A percentile compares a stretch with the other conserved stretches of the same genome.
phyloP scores from a whole-genome alignment of 2,888 invertebrate genomes.

The Lagria hirta region DNA sequence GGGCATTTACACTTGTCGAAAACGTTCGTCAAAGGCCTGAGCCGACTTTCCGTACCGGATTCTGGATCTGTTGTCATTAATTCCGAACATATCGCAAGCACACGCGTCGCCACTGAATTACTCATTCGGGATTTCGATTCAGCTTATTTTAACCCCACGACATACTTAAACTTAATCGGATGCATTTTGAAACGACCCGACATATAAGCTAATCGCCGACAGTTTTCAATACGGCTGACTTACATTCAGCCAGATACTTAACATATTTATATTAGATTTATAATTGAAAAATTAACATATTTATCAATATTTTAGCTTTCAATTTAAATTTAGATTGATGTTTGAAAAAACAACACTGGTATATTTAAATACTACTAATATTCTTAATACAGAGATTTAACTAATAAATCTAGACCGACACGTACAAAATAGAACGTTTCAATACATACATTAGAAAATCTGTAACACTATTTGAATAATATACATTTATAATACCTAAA shows the following conservation, averaged over 20 bases:
- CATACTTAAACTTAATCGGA: slow-evolving; percentile 55
- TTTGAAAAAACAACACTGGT: slow-evolving; percentile 13
- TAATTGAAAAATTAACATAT: slow-evolving; percentile 52
- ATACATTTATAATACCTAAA: too few species aligned
- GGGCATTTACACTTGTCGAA: slow-evolving; percentile 55
- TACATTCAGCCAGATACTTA: slow-evolving; percentile 44
- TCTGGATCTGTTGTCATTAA: slow-evolving; percentile 53
- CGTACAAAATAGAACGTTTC: too few species aligned
- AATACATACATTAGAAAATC: too few species aligned
- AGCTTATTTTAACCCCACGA: slow-evolving; percentile 54
- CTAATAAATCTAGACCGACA: too few species aligned
- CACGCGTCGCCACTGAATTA: slow-evolving; percentile 54
- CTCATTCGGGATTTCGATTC: slow-evolving; percentile 52
- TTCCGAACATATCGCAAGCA: slow-evolving; percentile 52
- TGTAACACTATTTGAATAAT: too few species aligned
- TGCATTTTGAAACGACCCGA: slow-evolving; percentile 52
- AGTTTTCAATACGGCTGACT: slow-evolving; percentile 45
- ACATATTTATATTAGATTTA: slow-evolving; percentile 49
- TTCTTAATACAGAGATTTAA: slow-evolving; percentile 14
- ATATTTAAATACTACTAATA: slow-evolving; percentile 23
- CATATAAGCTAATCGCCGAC: slow-evolving; percentile 49
- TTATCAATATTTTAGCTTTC: slow-evolving; percentile 27
- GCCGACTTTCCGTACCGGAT: slow-evolving; percentile 32
- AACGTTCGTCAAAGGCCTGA: slow-evolving; percentile 43
- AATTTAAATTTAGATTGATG: slow-evolving; percentile 27